A percentile compares a stretch with the other conserved stretches of the same genome.
These are phyloP conservation scores for Tragelaphus imberbis DNA, from an alignment of 2,113 vertebrate species.

Conservation along the genomic window DNA sequence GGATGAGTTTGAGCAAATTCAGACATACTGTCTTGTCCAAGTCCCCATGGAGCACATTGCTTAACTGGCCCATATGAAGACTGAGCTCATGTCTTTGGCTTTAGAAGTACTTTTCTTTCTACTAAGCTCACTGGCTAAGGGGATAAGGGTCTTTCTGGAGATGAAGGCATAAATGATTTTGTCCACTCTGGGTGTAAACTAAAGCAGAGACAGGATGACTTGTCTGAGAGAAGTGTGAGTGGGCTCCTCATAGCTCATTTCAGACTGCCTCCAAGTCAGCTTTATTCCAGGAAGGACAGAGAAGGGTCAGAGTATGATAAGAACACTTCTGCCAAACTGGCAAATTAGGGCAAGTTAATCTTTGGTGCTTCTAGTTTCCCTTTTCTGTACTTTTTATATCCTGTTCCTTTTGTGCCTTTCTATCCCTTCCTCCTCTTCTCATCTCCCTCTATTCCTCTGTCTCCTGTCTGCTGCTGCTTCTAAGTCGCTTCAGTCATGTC, in stretches of 20 bases:
- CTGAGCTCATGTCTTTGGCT: constrained; percentile 60
- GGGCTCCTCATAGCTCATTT: not conserved
- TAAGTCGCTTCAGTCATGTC: too few relatives aligned
- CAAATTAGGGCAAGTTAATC: not conserved
- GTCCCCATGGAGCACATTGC: constrained; percentile 51
- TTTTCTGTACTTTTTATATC: constrained; percentile 31
- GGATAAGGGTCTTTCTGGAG: constrained; percentile 35
- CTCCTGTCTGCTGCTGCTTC: too few relatives aligned
- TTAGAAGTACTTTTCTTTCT: constrained; percentile 49
- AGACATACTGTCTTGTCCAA: constrained; percentile 55
- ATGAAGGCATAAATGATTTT: constrained; percentile 30
- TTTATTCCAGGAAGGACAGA: constrained; percentile 22
- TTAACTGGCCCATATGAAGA: constrained; percentile 45
- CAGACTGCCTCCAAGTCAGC: not conserved
- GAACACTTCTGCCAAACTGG: not conserved
- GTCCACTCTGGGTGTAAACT: not conserved
- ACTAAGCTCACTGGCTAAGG: constrained; percentile 26
- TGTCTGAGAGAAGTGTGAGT: not conserved
- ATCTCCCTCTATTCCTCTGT: not conserved
- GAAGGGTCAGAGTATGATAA: not conserved
- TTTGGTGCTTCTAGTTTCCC: not conserved
- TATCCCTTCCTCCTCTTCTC: not conserved
- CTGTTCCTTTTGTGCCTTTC: not conserved
- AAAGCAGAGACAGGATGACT: constrained; percentile 31
- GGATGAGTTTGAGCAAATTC: constrained; percentile 47